Evolutionary conservation across 2,888 invertebrate genomes (phyloP), one percentile per base, ranked within the genome.

Genomic region (Harmothoe impar): DNA sequence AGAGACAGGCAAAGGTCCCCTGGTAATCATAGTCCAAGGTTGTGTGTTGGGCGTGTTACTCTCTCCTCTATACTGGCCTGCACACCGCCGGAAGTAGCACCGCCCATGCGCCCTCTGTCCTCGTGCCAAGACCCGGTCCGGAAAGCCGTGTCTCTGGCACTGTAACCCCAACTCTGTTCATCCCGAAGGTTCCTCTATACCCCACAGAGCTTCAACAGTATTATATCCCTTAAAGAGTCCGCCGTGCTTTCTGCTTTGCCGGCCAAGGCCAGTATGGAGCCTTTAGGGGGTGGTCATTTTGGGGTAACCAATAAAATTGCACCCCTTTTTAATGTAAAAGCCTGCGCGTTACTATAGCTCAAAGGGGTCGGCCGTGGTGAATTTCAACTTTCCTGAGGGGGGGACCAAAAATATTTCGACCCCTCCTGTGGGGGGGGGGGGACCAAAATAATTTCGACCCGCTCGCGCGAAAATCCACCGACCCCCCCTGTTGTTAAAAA

Each of bases 111-210:
- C 72, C 29, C 72, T 72, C 31, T 72, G 72, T 72, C n/a, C 5
- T 7, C 72, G 72, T 72, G 72, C 72, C 72, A 72, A 29, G 12
- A 15, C 72, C 72, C 72, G 72, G 72, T 72, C 72, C 5, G 72
- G n/a, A 29, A 29, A 72, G 72, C 20, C 31, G 3, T 29, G 17
- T 25, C 29, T 25, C 72, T 29, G 72, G 72, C 31, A 62, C 72
- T 29, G 29, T 29, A 20, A n/a, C 29, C 72, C 29, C 72, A n/a
- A 62, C 23, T 3, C 20, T n/a, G 62, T 62, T n/a, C 62, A n/a
- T 62, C 62, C 29, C 25, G 3, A 72, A 72, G 72, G 72, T 29
- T 3, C 29, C 29, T 72, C 31, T 29, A 72, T 25, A 72, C 29
- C 62, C 62, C 5, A 62, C 29, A 72, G n/a, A 20, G 7, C 62